Conservation (phyloP, 1,140 invertebrate species). For the Cepaea nemoralis region DNA sequence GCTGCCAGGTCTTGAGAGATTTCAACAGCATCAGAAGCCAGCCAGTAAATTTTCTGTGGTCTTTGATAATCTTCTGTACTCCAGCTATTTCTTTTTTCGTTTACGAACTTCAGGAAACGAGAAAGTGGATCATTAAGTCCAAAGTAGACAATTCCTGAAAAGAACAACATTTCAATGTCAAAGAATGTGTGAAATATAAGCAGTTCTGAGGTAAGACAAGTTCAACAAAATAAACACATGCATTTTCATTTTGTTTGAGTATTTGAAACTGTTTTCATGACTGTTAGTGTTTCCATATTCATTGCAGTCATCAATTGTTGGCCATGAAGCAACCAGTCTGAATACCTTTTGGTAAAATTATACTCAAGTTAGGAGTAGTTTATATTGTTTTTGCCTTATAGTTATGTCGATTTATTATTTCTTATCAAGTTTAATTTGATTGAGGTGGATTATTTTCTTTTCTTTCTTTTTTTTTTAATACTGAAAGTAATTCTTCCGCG, state of each 20-base stretch:
- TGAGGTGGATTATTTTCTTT: too few species aligned
- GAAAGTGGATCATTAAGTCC: neutral
- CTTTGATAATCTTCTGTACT: neutral
- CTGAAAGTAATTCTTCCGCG: too few species aligned
- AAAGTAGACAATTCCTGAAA: slow-evolving; percentile 27
- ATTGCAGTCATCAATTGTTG: too few species aligned
- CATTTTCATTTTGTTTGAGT: neutral
- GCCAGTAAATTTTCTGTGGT: slow-evolving; percentile 14
- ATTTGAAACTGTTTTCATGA: neutral
- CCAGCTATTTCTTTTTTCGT: neutral
- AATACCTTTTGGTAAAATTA: too few species aligned
- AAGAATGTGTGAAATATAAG: neutral
- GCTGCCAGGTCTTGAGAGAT: neutral
- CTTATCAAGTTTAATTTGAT: too few species aligned
- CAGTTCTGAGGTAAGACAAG: too few species aligned
- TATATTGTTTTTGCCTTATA: too few species aligned
- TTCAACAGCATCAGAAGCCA: neutral
- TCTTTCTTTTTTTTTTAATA: too few species aligned
- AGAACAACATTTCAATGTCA: neutral
- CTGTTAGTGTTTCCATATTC: too few species aligned
- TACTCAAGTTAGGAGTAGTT: too few species aligned
- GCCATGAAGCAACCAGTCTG: too few species aligned
- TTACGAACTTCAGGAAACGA: neutral
- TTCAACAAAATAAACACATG: neutral
- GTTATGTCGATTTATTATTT: too few species aligned